Evolutionary conservation across 2,113 vertebrate genomes (phyloP), one percentile per base, ranked within the genome.

Genomic region (Notiomystis cincta): DNA sequence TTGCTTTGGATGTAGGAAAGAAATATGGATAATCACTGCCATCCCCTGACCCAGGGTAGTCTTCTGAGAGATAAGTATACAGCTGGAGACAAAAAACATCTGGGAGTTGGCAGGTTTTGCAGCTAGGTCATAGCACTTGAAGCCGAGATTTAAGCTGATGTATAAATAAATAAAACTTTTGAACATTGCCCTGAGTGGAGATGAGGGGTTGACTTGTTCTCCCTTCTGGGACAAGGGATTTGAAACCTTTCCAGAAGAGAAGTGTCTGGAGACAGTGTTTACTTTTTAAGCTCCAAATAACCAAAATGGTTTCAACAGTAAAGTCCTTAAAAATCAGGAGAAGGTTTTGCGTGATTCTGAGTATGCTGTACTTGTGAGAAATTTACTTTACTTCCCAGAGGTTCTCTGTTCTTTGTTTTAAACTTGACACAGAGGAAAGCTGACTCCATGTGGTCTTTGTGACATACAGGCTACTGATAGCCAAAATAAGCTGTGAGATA

Each of bases 11-110:
- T 23, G 22, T 30, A 90, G 92, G 87, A 96, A 96, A 98, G 96
- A 98, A 97, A 97, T 96, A 95, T 72, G 89, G 96, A 87, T 94
- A 93, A 97, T 97, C 54, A 27, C 86, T 92, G 88, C 84, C 94
- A 96, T 83, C 45, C 60, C 20, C 85, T 62, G 79, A 97, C 95
- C 85, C 69, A 83, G 89, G 70, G 94, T 87, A 95, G 93, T 98
- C 97, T 97, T 97, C 96, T 4, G 57, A 95, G 95, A 95, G 94
- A 96, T 96, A 94, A 82, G 70, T 60, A 72, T 91, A 94, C 65
- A 85, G 90, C 53, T 51, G 38, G 96, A 95, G 92, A 97, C 88
- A 87, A 89, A 94, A 93, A 95, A 92, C 96, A 97, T 97, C 95
- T 97, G 97, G 82, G 90, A 97, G 69, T 25, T 94, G 94, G 94